Percentiles rank a stretch among this genome's conserved stretches.
Conservation (phyloP, 2,797 vertebrate genomes). For the Malacoraja senta region DNA sequence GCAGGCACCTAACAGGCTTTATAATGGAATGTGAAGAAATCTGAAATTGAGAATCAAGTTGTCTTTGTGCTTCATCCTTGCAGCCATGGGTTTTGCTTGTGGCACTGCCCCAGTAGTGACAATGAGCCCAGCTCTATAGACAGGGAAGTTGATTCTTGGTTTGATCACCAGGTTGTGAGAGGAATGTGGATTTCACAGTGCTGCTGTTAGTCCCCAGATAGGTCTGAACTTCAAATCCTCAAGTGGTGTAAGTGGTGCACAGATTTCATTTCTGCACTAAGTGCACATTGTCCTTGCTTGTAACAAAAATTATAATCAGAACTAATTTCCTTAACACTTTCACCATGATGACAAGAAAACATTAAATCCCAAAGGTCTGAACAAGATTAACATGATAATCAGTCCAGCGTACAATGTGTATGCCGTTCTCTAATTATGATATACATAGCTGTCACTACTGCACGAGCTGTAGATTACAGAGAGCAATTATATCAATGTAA, state of each 20-base stretch:
- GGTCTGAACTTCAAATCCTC: background rate
- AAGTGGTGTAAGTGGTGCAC: background rate
- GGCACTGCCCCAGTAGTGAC: background rate
- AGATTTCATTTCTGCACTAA: background rate
- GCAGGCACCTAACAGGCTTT: background rate
- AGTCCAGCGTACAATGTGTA: background rate
- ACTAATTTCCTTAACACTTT: background rate
- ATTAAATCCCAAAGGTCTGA: background rate
- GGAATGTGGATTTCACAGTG: background rate
- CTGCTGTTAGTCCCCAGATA: background rate
- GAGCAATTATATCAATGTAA: background rate
- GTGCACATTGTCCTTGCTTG: background rate
- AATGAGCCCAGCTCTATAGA: background rate
- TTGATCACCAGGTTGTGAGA: background rate
- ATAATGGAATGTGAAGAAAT: background rate
- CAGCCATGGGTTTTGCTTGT: background rate
- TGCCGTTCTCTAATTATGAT: background rate
- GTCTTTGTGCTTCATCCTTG: background rate
- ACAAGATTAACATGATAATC: background rate
- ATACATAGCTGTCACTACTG: background rate
- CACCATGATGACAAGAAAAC: background rate
- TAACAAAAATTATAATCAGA: background rate
- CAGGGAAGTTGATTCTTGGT: background rate
- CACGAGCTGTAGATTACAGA: background rate
- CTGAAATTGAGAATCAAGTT: background rate